Evolutionary conservation across 2,797 vertebrate genomes (phyloP).

Genomic region (Setipinna tenuifilis): DNA sequence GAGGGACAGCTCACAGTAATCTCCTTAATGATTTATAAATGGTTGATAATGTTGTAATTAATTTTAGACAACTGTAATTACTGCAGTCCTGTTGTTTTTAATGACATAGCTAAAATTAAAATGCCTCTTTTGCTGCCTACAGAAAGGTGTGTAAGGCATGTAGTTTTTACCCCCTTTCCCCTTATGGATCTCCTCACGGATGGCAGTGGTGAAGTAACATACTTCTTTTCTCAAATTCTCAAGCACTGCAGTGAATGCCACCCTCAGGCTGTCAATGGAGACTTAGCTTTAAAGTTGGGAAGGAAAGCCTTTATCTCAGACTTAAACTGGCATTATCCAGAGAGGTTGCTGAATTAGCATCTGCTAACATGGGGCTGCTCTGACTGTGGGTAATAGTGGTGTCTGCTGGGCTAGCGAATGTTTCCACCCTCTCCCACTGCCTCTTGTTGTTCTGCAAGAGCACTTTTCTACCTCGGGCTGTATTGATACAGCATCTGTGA

Average conservation of each 20-base stretch:
- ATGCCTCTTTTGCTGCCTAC: neutral
- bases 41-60: neutral
- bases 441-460: neutral
- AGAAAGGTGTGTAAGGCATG: neutral
- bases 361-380: neutral
- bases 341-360: slow-evolving; percentile 5
- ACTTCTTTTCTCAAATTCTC: neutral
- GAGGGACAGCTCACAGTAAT: neutral
- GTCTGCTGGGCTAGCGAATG: neutral
- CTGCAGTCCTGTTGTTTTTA: neutral
- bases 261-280: neutral
- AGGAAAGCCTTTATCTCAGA: neutral
- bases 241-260: neutral
- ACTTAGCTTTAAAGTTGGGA: neutral
- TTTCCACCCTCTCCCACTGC: neutral
- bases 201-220: neutral
- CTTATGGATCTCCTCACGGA: neutral
- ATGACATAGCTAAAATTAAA: neutral
- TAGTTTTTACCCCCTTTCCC: neutral
- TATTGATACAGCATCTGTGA: neutral
- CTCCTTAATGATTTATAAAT: neutral
- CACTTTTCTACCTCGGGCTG: neutral
- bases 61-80: neutral
- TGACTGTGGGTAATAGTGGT: neutral
- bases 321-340: neutral